Conservation (phyloP, 1,140 invertebrate genomes). For the Geopemphigus sp. region DNA sequence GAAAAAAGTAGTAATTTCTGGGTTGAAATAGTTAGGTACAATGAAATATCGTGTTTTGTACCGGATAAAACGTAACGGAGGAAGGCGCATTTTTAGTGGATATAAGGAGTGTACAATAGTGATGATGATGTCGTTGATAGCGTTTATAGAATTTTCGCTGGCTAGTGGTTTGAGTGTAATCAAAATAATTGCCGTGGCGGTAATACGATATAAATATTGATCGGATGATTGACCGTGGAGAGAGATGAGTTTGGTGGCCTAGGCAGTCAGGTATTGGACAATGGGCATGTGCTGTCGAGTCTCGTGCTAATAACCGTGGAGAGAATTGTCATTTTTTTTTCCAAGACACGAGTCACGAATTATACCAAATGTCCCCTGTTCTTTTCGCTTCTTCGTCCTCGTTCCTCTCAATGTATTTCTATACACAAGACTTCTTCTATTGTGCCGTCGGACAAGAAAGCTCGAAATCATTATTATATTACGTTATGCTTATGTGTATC, state of each 20-base stretch:
- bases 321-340: conserved; percentile 47
- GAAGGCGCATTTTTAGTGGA: not conserved
- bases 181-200: conserved; percentile 43
- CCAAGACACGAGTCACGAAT: conserved; percentile 44
- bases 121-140: not conserved
- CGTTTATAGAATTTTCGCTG: conserved; percentile 34
- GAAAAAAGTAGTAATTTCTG: no score
- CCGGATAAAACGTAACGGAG: not conserved
- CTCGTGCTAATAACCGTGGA: conserved; percentile 48
- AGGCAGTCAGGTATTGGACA: conserved; percentile 13
- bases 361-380: conserved; percentile 10
- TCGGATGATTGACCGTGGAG: conserved; percentile 48
- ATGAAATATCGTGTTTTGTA: not conserved
- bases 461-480: conserved; percentile 14
- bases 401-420: not conserved
- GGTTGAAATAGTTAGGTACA: not conserved
- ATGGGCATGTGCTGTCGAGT: conserved; percentile 24
- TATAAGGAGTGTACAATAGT: conserved; percentile 14
- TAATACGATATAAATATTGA: conserved; percentile 35
- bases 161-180: conserved; percentile 7
- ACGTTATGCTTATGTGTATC: not conserved
- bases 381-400: conserved; percentile 5
- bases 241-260: conserved; percentile 33
- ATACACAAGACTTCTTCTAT: conserved; percentile 5
- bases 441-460: conserved; percentile 30